phyloP scores from a whole-genome alignment of 2,888 invertebrate species.

The Spisula subtruncata region DNA sequence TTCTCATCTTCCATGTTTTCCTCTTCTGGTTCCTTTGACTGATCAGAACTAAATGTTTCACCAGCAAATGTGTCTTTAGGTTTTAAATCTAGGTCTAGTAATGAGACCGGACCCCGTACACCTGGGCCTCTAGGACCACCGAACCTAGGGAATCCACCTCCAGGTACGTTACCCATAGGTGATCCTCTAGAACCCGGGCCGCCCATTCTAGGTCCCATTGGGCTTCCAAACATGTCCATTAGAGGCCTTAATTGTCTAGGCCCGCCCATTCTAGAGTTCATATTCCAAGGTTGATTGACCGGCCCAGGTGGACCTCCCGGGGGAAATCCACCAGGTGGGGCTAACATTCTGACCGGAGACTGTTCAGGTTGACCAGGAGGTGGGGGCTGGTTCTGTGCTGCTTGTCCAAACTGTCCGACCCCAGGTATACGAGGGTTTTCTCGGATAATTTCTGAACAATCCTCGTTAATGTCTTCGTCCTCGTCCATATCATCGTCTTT shows the following conservation, averaged over 20 bases:
- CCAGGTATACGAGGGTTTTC: conserved; percentile 10
- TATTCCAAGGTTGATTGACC: conserved; percentile 62
- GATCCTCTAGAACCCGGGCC: conserved; percentile 64
- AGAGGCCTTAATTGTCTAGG: conserved; percentile 63
- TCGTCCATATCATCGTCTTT: conserved; percentile 72
- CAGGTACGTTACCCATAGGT: conserved; percentile 62
- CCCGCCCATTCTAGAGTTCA: conserved; percentile 61
- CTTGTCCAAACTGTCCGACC: conserved; percentile 38
- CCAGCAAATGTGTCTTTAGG: conserved; percentile 56
- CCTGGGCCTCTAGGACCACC: conserved; percentile 58
- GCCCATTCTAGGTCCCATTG: conserved; percentile 63
- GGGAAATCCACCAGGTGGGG: conserved; percentile 57
- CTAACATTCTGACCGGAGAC: conserved; percentile 44
- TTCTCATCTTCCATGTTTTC: conserved; percentile 24
- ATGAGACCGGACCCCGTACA: conserved; percentile 59
- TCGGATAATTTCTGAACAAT: conserved; percentile 31
- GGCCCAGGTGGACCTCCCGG: conserved; percentile 60
- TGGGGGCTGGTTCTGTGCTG: conserved; percentile 33
- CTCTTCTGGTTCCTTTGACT: conserved; percentile 36
- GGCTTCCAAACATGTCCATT: conserved; percentile 71
- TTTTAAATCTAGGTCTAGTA: conserved; percentile 66
- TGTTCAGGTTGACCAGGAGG: conserved; percentile 50
- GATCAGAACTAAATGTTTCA: conserved; percentile 55
- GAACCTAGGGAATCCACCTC: conserved; percentile 63
- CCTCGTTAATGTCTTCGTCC: conserved; percentile 49